phyloP scores from a whole-genome alignment of 2,113 vertebrate species.

The Scolopax mira region DNA sequence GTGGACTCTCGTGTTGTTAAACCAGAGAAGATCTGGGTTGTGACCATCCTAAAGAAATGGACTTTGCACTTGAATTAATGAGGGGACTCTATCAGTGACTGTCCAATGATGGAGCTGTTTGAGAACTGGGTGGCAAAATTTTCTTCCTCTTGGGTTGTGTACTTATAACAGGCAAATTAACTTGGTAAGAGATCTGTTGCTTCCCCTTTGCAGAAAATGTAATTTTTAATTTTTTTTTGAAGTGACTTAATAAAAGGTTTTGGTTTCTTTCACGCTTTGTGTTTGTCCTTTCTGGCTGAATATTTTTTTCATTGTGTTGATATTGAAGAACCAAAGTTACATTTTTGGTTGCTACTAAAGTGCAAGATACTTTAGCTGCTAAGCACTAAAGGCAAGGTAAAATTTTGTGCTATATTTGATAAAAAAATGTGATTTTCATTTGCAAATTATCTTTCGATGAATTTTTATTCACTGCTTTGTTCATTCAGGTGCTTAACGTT shows the following conservation, averaged over 20 bases:
- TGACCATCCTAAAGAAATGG: conserved; percentile 63
- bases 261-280: conserved; percentile 65
- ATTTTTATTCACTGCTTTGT: not conserved
- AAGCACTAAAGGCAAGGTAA: conserved; percentile 34
- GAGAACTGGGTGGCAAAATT: conserved; percentile 13
- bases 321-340: not conserved
- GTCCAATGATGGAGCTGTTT: conserved; percentile 28
- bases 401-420: conserved; percentile 34
- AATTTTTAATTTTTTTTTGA: not conserved
- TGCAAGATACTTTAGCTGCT: conserved; percentile 35
- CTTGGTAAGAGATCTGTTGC: conserved; percentile 47
- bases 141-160: not conserved
- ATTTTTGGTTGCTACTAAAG: conserved; percentile 42
- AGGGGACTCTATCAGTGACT: conserved; percentile 37
- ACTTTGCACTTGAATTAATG: conserved; percentile 68
- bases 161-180: conserved; percentile 24
- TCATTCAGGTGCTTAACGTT: conserved; percentile 35
- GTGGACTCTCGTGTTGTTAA: conserved; percentile 71
- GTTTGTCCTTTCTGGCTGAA: conserved; percentile 71
- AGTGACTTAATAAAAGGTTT: conserved; percentile 77
- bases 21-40: conserved; percentile 76
- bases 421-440: conserved; percentile 45
- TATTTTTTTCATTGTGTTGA: not conserved
- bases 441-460: conserved; percentile 30
- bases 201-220: conserved; percentile 56